Conservation (phyloP, 2,113 vertebrate genomes). For the Ginglymostoma cirratum region DNA sequence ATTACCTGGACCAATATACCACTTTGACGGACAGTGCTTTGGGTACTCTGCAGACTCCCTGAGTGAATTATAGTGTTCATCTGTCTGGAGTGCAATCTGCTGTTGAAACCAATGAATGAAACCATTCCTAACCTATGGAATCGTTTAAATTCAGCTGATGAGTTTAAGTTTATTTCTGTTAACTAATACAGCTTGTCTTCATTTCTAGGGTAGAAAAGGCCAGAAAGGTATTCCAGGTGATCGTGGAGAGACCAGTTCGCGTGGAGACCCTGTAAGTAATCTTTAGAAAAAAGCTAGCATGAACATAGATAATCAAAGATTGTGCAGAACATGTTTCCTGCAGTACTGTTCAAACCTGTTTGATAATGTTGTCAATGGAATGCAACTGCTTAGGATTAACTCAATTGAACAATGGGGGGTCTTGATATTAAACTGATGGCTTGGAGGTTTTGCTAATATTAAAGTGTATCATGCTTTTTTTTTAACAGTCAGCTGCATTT, state of each 20-base stretch:
- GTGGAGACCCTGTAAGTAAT: slow-evolving; percentile 70
- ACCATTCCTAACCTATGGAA: neutral
- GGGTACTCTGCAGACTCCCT: neutral
- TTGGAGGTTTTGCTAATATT: neutral
- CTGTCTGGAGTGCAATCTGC: neutral
- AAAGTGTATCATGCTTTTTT: neutral
- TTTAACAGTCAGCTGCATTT: neutral
- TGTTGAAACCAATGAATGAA: neutral
- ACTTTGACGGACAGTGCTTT: neutral
- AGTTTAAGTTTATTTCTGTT: neutral
- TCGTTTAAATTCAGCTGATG: neutral
- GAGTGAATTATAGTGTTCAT: neutral
- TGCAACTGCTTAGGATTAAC: neutral
- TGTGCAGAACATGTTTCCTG: neutral
- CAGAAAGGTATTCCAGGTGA: slow-evolving; percentile 56
- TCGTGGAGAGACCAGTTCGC: slow-evolving; percentile 62
- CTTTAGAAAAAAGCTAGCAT: too few species aligned
- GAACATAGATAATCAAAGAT: neutral
- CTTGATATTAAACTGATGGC: neutral
- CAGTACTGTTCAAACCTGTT: neutral
- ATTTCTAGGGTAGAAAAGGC: slow-evolving; percentile 66
- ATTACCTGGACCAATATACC: neutral
- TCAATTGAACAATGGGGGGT: neutral
- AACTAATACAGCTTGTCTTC: neutral
- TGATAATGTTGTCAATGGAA: neutral